Percentiles rank a stretch among this genome's conserved stretches.
These are phyloP conservation scores for Limnephilus marmoratus DNA, from an alignment of 2,888 invertebrate species.

Conservation along the genomic window DNA sequence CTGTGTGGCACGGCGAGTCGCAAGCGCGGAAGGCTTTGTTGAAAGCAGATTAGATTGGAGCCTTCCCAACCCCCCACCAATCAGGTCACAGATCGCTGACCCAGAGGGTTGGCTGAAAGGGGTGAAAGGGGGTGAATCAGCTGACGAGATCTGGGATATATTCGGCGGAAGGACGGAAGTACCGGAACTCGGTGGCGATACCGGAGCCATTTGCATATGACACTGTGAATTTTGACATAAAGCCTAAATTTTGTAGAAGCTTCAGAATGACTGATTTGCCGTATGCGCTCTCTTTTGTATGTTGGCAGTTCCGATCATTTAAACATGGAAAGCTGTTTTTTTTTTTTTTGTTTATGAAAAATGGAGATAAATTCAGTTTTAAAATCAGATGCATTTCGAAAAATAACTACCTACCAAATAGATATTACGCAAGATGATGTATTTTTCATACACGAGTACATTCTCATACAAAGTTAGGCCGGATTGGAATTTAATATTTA, in stretches of 20 bases:
- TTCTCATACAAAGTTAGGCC: too few species aligned
- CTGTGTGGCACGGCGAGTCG: background rate
- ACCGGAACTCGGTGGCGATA: background rate
- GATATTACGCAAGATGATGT: background rate
- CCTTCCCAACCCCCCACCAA: background rate
- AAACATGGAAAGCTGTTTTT: background rate
- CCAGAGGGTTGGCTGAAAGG: background rate
- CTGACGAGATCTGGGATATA: background rate
- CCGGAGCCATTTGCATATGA: background rate
- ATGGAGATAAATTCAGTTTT: background rate
- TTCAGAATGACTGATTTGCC: background rate
- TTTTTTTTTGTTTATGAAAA: background rate
- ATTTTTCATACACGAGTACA: background rate
- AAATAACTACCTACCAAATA: background rate
- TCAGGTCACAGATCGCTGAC: background rate
- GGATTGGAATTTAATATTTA: too few species aligned
- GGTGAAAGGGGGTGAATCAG: background rate
- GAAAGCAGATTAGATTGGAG: background rate
- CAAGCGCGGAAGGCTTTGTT: background rate
- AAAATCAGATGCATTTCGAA: background rate
- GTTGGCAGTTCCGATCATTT: background rate
- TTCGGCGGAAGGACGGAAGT: background rate
- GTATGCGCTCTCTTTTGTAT: background rate
- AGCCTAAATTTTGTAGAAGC: background rate
- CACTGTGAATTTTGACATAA: constrained; percentile 5